Conservation (phyloP, 2,888 invertebrate species). For the Nephrocerus scutellatus region DNA sequence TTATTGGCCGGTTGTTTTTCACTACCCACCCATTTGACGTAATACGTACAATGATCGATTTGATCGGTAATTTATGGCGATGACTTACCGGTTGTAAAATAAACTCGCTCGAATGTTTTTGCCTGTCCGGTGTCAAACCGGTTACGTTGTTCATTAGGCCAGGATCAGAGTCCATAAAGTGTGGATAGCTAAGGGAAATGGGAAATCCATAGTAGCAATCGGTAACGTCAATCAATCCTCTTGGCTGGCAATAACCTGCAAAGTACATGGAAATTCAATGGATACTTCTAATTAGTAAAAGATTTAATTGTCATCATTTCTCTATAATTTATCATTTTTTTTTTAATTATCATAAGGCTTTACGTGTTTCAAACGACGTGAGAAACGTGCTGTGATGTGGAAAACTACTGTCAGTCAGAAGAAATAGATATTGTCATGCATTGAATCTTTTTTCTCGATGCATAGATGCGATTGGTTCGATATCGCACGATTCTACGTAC, state of each 20-base stretch:
- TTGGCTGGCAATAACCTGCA: conserved; percentile 60
- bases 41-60: not conserved
- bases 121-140: conserved; percentile 58
- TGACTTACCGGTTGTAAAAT: conserved; percentile 69
- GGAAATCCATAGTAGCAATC: conserved; percentile 89
- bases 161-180: conserved; percentile 70
- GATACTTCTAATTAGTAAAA: too few species aligned
- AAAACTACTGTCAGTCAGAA: too few species aligned
- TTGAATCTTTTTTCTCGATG: too few species aligned
- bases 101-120: conserved; percentile 62
- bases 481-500: too few species aligned
- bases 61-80: not conserved
- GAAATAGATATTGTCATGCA: too few species aligned
- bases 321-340: too few species aligned
- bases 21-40: not conserved
- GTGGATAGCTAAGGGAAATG: conserved; percentile 80
- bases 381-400: too few species aligned
- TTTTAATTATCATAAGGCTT: too few species aligned
- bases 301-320: too few species aligned
- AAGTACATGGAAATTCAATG: too few species aligned
- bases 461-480: too few species aligned
- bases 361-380: too few species aligned
- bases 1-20: not conserved
- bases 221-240: conserved; percentile 73
- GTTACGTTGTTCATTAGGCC: conserved; percentile 58